Evolutionary conservation across 2,888 invertebrate species (phyloP).

Genomic region (Erebia aethiops): DNA sequence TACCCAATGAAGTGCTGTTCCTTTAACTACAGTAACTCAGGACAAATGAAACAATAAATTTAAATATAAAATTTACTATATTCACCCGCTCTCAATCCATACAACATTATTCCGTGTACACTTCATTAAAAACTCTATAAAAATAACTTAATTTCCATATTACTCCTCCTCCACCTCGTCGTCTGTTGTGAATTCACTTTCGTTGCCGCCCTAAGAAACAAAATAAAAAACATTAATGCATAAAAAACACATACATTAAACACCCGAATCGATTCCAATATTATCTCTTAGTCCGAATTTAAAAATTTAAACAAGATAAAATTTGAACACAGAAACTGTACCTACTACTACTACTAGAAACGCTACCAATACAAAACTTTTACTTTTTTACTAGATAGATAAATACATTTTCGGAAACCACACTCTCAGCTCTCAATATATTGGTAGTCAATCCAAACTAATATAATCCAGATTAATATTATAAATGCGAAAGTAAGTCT

Average conservation of each 20-base stretch:
- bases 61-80: slow-evolving; percentile 77
- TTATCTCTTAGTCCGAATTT: too few relatives aligned
- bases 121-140: slow-evolving; percentile 78
- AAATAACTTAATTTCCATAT: slow-evolving; percentile 74
- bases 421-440: too few relatives aligned
- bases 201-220: slow-evolving; percentile 77
- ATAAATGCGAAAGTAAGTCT: too few relatives aligned
- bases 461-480: too few relatives aligned
- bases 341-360: not conserved
- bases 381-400: too few relatives aligned
- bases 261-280: too few relatives aligned
- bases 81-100: slow-evolving; percentile 70
- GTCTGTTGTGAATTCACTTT: slow-evolving; percentile 86
- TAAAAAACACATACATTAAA: not conserved
- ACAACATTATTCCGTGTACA: slow-evolving; percentile 62
- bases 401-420: too few relatives aligned
- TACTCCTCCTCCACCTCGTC: slow-evolving; percentile 84
- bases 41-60: slow-evolving; percentile 47
- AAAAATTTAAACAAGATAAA: not conserved
- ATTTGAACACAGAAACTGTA: not conserved
- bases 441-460: too few relatives aligned
- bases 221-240: slow-evolving; percentile 17
- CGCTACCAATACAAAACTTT: too few relatives aligned
- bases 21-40: not conserved
- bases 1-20: not conserved